phyloP scores from a whole-genome alignment of 2,797 vertebrate genomes.

The Pteronotus mesoamericanus region DNA sequence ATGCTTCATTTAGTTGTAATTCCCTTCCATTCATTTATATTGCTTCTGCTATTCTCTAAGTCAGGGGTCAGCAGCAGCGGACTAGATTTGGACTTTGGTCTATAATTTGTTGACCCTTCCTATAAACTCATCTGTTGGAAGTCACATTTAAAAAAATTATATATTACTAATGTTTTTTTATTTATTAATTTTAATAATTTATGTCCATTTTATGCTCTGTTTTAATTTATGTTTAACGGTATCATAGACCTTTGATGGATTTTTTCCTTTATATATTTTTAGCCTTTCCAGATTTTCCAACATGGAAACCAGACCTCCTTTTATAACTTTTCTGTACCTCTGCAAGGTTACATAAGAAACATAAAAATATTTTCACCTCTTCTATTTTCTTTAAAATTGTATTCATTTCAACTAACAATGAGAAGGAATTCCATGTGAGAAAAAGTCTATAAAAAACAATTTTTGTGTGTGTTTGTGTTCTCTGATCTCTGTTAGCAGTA shows the following conservation, averaged over 20 bases:
- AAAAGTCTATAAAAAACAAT: conserved; percentile 23
- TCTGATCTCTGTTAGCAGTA: conserved; percentile 30
- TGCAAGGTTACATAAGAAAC: conserved; percentile 10
- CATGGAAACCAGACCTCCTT: neutral
- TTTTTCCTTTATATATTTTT: neutral
- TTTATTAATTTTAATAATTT: too few species aligned
- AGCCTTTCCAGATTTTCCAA: neutral
- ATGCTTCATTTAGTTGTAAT: neutral
- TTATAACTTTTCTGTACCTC: neutral
- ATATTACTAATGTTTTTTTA: neutral
- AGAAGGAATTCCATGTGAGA: conserved; percentile 16
- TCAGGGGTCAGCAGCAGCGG: neutral
- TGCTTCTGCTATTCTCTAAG: neutral
- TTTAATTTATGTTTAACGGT: neutral
- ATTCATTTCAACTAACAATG: conserved; percentile 42
- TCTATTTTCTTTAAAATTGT: neutral
- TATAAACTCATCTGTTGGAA: neutral
- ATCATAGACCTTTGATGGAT: neutral
- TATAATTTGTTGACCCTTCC: neutral
- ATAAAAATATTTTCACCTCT: neutral
- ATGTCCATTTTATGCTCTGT: neutral
- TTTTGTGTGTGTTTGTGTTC: conserved; percentile 18
- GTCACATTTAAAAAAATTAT: neutral
- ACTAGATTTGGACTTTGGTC: neutral
- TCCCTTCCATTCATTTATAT: neutral